Evolutionary conservation across 2,113 vertebrate species (phyloP).

Genomic region (Lampris incognitus): DNA sequence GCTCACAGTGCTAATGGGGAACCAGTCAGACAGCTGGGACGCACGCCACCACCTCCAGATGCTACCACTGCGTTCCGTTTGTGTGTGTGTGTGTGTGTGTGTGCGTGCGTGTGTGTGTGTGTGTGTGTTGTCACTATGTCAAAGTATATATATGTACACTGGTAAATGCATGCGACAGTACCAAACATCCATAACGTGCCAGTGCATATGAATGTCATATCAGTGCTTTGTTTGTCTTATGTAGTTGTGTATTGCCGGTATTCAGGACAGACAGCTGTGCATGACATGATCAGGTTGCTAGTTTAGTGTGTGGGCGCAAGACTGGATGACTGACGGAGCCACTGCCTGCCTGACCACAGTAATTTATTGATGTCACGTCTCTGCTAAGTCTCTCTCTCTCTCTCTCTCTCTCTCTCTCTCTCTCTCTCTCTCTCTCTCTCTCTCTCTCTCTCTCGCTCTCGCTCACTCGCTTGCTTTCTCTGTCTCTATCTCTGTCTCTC

Average conservation of each 20-base stretch:
- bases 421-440: background rate
- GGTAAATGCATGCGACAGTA: background rate
- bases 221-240: too few relatives aligned
- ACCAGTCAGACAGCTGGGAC: slow-evolving; percentile 69
- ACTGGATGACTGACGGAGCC: background rate
- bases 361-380: slow-evolving; percentile 31
- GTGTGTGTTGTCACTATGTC: background rate
- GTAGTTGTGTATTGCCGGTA: background rate
- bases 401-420: background rate
- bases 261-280: background rate
- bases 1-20: slow-evolving; percentile 63
- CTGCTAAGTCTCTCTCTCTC: slow-evolving; percentile 5
- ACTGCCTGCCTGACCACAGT: slow-evolving; percentile 1
- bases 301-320: background rate
- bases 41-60: slow-evolving; percentile 65
- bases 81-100: slow-evolving; percentile 18
- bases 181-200: background rate
- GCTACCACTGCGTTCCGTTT: slow-evolving; percentile 50
- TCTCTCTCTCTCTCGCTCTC: background rate
- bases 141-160: background rate
- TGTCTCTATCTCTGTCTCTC: too few relatives aligned
- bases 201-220: background rate
- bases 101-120: background rate
- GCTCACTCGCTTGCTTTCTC: too few relatives aligned
- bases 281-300: background rate